Conservation (phyloP, 2,888 invertebrate genomes). For the Protonemura montana region DNA sequence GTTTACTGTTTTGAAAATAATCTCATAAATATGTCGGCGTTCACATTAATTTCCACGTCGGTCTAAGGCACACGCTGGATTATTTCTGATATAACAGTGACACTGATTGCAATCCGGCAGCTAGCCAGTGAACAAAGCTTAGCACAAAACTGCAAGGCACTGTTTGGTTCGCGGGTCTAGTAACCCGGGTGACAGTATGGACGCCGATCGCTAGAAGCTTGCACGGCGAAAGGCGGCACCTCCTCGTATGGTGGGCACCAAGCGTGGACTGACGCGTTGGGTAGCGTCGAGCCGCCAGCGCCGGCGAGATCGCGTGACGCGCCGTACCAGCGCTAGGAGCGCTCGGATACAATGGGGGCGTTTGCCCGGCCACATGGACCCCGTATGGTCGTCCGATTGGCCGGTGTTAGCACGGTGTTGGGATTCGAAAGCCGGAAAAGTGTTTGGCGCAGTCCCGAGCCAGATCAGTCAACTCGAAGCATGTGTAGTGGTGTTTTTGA, state of each 20-base stretch:
- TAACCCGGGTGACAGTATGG: too few relatives aligned
- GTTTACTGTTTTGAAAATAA: neutral
- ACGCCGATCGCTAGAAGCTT: too few relatives aligned
- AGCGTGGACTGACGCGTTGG: neutral
- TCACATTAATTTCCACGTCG: neutral
- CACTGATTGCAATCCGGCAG: neutral
- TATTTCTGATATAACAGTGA: neutral
- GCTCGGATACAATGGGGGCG: too few relatives aligned
- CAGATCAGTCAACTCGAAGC: too few relatives aligned
- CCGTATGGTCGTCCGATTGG: too few relatives aligned
- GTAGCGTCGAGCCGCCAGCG: neutral
- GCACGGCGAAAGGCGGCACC: too few relatives aligned
- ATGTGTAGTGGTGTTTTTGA: too few relatives aligned
- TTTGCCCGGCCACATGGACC: too few relatives aligned
- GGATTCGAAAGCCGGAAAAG: neutral
- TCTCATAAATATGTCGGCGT: neutral
- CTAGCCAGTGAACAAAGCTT: neutral
- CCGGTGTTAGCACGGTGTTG: too few relatives aligned
- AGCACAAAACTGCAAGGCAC: neutral
- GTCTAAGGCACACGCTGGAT: neutral
- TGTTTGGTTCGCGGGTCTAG: neutral
- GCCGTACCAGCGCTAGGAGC: too few relatives aligned
- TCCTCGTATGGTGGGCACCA: neutral
- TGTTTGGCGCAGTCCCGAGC: too few relatives aligned
- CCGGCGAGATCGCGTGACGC: too few relatives aligned